A percentile compares a stretch with the other conserved stretches of the same genome.
Conservation (phyloP, 1,140 invertebrate genomes). For the Anastrepha obliqua region DNA sequence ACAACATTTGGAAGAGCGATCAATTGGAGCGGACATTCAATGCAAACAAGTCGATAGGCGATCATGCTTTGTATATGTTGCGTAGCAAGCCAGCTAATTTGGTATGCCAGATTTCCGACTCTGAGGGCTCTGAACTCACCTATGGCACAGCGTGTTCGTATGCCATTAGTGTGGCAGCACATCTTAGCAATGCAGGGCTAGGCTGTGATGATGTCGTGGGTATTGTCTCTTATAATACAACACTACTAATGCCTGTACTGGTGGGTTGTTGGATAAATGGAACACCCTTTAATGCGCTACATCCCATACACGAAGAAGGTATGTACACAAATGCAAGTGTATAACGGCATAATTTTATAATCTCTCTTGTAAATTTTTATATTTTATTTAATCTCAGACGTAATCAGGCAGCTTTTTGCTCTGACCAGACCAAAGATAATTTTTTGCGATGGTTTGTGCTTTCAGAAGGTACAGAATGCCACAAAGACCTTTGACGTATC, state of each 20-base stretch:
- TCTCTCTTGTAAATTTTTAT: neutral
- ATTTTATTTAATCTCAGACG: constrained; percentile 54
- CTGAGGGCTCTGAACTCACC: constrained; percentile 21
- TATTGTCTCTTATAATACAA: constrained; percentile 65
- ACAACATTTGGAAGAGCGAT: neutral
- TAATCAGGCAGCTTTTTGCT: constrained; percentile 66
- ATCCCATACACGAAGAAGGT: constrained; percentile 56
- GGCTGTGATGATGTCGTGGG: constrained; percentile 69
- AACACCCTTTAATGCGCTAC: constrained; percentile 67
- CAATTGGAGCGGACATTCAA: neutral
- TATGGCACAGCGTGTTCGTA: constrained; percentile 18
- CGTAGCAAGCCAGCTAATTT: neutral
- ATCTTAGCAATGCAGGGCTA: constrained; percentile 62
- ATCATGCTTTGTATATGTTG: constrained; percentile 43
- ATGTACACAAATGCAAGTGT: neutral
- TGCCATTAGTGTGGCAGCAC: constrained; percentile 68
- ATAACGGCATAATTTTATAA: neutral
- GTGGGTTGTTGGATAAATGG: constrained; percentile 68
- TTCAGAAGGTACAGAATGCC: constrained; percentile 61
- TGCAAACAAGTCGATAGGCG: constrained; percentile 1
- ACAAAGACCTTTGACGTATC: constrained; percentile 62
- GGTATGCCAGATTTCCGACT: constrained; percentile 47
- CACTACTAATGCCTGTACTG: constrained; percentile 68
- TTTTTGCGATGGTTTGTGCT: constrained; percentile 68
- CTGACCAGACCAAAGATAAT: constrained; percentile 68